These are phyloP conservation scores for Lepidochitona cinerea DNA, from an alignment of 2,888 invertebrate species.

Conservation along the genomic window DNA sequence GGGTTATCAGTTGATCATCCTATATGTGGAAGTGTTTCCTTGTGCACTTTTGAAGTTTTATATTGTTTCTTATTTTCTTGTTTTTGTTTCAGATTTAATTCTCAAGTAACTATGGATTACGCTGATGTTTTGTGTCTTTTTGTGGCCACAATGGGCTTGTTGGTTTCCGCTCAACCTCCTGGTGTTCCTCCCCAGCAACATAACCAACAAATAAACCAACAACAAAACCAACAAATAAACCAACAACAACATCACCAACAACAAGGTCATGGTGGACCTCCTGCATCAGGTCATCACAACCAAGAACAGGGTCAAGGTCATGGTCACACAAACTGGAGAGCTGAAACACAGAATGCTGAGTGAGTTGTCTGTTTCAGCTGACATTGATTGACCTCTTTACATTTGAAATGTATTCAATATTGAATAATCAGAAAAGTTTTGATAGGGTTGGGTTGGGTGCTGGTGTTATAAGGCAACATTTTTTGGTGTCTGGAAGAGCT, in stretches of 20 bases:
- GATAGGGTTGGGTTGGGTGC: too few relatives aligned
- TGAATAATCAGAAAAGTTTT: too few relatives aligned
- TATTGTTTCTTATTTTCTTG: too few relatives aligned
- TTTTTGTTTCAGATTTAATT: too few relatives aligned
- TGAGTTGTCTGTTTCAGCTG: constrained; percentile 38
- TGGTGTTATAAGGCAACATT: too few relatives aligned
- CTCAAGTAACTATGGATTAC: too few relatives aligned
- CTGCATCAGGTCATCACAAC: constrained; percentile 14
- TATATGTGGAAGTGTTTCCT: too few relatives aligned
- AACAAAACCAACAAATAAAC: constrained; percentile 26
- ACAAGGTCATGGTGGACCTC: constrained; percentile 25
- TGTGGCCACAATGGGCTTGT: neutral
- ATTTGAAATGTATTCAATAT: too few relatives aligned
- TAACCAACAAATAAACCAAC: constrained; percentile 21
- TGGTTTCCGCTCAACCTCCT: neutral
- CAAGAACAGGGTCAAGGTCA: constrained; percentile 34
- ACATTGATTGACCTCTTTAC: too few relatives aligned
- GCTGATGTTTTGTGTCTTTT: neutral
- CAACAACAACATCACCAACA: constrained; percentile 17
- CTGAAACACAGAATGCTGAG: constrained; percentile 51
- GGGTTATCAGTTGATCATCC: too few relatives aligned
- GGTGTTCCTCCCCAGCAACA: constrained; percentile 15
- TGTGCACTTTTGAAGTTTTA: too few relatives aligned
- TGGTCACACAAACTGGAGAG: constrained; percentile 26
- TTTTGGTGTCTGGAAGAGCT: too few relatives aligned